These are phyloP conservation scores for Hirtodrosophila confusa DNA, from an alignment of 2,888 invertebrate species.

Conservation along the genomic window DNA sequence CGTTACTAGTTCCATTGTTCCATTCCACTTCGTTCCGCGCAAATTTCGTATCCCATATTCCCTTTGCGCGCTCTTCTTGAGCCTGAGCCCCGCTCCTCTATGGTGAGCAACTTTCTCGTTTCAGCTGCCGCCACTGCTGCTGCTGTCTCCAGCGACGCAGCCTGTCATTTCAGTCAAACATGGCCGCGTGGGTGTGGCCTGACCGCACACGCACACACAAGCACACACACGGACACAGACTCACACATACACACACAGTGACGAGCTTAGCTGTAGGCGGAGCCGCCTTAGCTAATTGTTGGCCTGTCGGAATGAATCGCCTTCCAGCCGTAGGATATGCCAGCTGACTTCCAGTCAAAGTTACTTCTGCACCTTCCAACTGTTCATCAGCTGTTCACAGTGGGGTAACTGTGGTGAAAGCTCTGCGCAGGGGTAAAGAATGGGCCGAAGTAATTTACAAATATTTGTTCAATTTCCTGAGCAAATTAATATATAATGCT, in stretches of 20 bases:
- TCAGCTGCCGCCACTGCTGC: slow-evolving; percentile 41
- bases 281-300: slow-evolving; percentile 56
- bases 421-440: slow-evolving; percentile 26
- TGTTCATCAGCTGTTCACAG: slow-evolving; percentile 67
- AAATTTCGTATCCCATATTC: slow-evolving; percentile 9
- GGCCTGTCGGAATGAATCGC: slow-evolving; percentile 62
- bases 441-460: slow-evolving; percentile 15
- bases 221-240: slow-evolving; percentile 12
- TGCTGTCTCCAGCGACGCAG: slow-evolving; percentile 32
- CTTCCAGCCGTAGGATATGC: slow-evolving; percentile 47
- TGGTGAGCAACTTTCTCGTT: slow-evolving; percentile 53
- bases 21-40: slow-evolving; percentile 3
- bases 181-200: slow-evolving; percentile 84
- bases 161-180: slow-evolving; percentile 78
- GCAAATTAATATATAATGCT: slow-evolving; percentile 11
- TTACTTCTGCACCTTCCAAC: slow-evolving; percentile 61
- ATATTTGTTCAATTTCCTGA: slow-evolving; percentile 25
- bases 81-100: slow-evolving; percentile 15
- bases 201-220: slow-evolving; percentile 27
- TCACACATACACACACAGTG: slow-evolving; percentile 13
- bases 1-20: slow-evolving; percentile 36
- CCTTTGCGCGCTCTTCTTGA: slow-evolving; percentile 1
- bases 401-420: slow-evolving; percentile 66
- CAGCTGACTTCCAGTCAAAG: slow-evolving; percentile 22
- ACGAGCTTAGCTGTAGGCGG: slow-evolving; percentile 60